These are phyloP conservation scores for Ptiloglossa arizonensis DNA, from an alignment of 1,140 invertebrate species.

Conservation along the genomic window DNA sequence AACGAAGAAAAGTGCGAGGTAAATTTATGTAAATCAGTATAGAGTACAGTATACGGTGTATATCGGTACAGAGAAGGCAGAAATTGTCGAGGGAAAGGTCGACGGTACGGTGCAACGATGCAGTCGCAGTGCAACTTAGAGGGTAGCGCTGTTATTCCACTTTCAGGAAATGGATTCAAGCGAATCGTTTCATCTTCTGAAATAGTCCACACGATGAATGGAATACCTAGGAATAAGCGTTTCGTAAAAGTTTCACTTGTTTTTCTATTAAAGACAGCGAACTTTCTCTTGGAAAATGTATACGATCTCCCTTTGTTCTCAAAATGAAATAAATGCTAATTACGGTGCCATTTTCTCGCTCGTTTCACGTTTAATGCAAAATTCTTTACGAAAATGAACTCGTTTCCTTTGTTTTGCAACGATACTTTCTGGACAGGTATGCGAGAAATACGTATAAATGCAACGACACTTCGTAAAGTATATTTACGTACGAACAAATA, in stretches of 20 bases:
- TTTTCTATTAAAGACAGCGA: not conserved
- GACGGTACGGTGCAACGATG: not conserved
- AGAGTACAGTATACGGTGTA: no score
- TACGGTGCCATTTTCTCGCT: no score
- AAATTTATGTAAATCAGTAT: slow-evolving; percentile 23
- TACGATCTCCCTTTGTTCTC: not conserved
- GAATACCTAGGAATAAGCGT: not conserved
- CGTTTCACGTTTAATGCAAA: no score
- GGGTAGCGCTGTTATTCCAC: not conserved
- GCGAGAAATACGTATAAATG: no score
- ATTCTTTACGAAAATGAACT: no score
- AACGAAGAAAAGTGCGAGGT: no score
- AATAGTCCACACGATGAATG: not conserved
- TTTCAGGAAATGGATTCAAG: slow-evolving; percentile 17
- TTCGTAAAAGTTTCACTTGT: not conserved
- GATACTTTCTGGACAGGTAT: no score
- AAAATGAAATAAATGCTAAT: not conserved
- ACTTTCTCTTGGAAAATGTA: no score
- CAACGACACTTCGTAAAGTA: no score
- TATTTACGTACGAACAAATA: no score
- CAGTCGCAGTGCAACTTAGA: not conserved
- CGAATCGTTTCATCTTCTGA: not conserved
- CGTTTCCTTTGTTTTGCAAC: no score
- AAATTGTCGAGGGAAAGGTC: not conserved
- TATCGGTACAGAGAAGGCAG: no score